phyloP scores from a whole-genome alignment of 2,797 vertebrate species.

The Pseudochirops corinnae region DNA sequence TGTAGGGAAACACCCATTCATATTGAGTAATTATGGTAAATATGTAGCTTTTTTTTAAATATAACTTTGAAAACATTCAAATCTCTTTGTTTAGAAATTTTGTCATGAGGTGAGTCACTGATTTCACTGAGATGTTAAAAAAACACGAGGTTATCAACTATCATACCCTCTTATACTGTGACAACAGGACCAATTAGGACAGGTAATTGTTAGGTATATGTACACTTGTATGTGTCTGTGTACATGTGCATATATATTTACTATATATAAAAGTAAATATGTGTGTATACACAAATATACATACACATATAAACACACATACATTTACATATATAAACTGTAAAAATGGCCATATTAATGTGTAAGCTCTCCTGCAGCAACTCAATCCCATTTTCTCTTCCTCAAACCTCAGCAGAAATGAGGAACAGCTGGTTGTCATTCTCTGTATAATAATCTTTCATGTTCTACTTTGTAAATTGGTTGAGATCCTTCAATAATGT shows the following conservation, averaged over 20 bases:
- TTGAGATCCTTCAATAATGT: not conserved
- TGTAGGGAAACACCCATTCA: not conserved
- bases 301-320: no score
- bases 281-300: not conserved
- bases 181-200: not conserved
- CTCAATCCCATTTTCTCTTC: not conserved
- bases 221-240: not conserved
- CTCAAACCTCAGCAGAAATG: not conserved
- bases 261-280: not conserved
- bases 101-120: not conserved
- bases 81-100: not conserved
- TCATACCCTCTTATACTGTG: not conserved
- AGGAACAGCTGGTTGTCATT: not conserved
- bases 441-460: not conserved
- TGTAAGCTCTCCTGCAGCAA: not conserved
- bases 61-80: not conserved
- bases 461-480: not conserved
- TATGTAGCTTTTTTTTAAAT: not conserved
- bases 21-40: not conserved
- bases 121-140: not conserved
- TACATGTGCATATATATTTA: not conserved
- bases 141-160: not conserved
- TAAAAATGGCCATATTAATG: not conserved
- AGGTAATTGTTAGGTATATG: not conserved
- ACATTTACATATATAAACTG: not conserved